These are phyloP conservation scores for Oncorhynchus masou DNA, from an alignment of 2,113 vertebrate genomes.

Conservation along the genomic window DNA sequence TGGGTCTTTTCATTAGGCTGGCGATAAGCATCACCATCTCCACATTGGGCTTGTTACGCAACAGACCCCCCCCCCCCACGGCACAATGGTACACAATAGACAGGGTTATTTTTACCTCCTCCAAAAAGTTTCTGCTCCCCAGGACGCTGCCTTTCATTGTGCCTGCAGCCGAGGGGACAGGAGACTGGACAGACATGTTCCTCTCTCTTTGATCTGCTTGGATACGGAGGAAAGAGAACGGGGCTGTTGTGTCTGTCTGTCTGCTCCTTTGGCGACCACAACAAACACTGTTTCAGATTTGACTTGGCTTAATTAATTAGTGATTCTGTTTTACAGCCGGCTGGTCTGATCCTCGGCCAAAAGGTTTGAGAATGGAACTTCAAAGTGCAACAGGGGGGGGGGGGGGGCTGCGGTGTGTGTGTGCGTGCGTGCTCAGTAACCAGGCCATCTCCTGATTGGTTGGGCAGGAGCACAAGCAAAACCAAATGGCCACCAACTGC, in stretches of 20 bases:
- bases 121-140: slow-evolving; percentile 73
- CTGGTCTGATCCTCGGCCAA: slow-evolving; percentile 96
- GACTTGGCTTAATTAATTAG: slow-evolving; percentile 99
- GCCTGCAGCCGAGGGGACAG: slow-evolving; percentile 25
- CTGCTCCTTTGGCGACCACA: slow-evolving; percentile 95
- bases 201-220: slow-evolving; percentile 85
- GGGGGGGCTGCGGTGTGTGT: slow-evolving; percentile 23
- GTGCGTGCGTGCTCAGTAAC: too few species aligned
- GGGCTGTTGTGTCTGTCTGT: slow-evolving; percentile 88
- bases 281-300: slow-evolving; percentile 99
- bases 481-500: too few species aligned
- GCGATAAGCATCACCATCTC: slow-evolving; percentile 70
- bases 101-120: slow-evolving; percentile 70
- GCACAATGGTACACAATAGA: slow-evolving; percentile 70
- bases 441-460: too few species aligned
- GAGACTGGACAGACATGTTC: slow-evolving; percentile 20
- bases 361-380: slow-evolving; percentile 96
- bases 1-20: slow-evolving; percentile 70
- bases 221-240: slow-evolving; percentile 77
- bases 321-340: slow-evolving; percentile 96
- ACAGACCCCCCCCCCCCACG: slow-evolving; percentile 33
- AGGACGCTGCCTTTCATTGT: slow-evolving; percentile 74
- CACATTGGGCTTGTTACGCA: slow-evolving; percentile 58
- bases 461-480: too few species aligned
- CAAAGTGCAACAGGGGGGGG: slow-evolving; percentile 87